Conservation (phyloP, 2,113 vertebrate species). For the Seriola rivoliana region DNA sequence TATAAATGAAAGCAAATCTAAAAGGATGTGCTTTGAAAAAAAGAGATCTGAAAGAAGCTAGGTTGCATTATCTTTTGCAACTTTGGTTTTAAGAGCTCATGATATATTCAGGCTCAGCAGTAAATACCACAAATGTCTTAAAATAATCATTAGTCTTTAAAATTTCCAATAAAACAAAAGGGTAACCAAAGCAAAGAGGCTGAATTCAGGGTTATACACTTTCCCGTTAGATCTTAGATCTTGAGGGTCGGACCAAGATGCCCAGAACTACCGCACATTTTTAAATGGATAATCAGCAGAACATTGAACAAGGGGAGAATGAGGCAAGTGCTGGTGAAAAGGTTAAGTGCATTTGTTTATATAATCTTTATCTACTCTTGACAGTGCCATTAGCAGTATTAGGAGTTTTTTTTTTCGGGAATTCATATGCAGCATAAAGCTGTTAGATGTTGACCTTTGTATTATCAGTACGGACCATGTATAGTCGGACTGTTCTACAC, state of each 20-base stretch:
- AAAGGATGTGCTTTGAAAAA: too few relatives aligned
- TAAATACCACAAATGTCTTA: not conserved
- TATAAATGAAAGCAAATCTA: too few relatives aligned
- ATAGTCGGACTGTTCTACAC: not conserved
- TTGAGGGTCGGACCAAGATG: not conserved
- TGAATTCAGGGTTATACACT: not conserved
- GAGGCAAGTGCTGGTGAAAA: slow-evolving; percentile 42
- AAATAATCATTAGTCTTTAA: not conserved
- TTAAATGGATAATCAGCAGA: slow-evolving; percentile 33
- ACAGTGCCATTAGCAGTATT: slow-evolving; percentile 24
- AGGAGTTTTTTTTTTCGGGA: not conserved
- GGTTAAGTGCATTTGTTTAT: slow-evolving; percentile 52
- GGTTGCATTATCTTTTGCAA: too few relatives aligned
- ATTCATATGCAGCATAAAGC: slow-evolving; percentile 31
- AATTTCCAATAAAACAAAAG: not conserved
- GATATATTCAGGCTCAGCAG: not conserved
- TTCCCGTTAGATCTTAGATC: not conserved
- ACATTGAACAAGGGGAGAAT: slow-evolving; percentile 11
- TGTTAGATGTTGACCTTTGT: slow-evolving; percentile 47
- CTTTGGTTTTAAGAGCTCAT: not conserved
- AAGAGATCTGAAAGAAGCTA: too few relatives aligned
- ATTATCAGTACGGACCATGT: slow-evolving; percentile 3
- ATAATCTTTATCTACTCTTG: slow-evolving; percentile 1
- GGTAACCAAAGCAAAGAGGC: not conserved
- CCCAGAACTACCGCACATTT: not conserved